A percentile compares a stretch with the other conserved stretches of the same genome.
phyloP scores from a whole-genome alignment of 2,888 invertebrate genomes.

The Conchocele bisecta region DNA sequence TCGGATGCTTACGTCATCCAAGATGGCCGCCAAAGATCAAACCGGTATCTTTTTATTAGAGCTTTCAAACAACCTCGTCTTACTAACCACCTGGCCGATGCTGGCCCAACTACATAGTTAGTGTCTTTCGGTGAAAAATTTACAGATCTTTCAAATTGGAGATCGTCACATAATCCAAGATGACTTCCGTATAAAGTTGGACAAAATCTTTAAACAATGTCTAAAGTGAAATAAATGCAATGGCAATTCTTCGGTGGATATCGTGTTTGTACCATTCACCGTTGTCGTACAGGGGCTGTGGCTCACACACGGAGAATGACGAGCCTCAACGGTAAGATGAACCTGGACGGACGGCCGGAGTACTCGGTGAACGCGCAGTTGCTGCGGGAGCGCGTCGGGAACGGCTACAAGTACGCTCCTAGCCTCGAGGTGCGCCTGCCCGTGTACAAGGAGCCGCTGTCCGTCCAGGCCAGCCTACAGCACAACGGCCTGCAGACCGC shows the following conservation, averaged over 20 bases:
- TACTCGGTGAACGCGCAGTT: conserved; percentile 49
- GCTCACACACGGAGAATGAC: conserved; percentile 19
- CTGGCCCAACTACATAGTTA: neutral
- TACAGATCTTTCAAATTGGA: neutral
- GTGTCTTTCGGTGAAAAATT: neutral
- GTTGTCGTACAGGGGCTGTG: conserved; percentile 34
- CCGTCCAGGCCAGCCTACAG: conserved; percentile 42
- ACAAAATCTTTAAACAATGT: neutral
- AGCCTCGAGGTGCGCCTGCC: conserved; percentile 39
- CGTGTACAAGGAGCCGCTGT: conserved; percentile 33
- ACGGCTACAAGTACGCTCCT: conserved; percentile 43
- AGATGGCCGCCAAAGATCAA: no score
- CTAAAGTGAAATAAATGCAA: neutral
- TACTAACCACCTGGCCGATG: no score
- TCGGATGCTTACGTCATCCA: no score
- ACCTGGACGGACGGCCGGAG: conserved; percentile 34
- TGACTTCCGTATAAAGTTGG: no score
- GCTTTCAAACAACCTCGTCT: no score
- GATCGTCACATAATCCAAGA: neutral
- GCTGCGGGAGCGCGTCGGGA: conserved; percentile 21
- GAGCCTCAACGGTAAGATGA: conserved; percentile 42
- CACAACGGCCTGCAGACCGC: conserved; percentile 34
- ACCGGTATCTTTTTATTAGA: no score
- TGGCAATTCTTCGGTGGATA: neutral
- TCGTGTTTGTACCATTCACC: neutral